Base-by-base conservation (phyloP, 2,797 vertebrate species). In the Platyrinchus mystaceus region DNA sequence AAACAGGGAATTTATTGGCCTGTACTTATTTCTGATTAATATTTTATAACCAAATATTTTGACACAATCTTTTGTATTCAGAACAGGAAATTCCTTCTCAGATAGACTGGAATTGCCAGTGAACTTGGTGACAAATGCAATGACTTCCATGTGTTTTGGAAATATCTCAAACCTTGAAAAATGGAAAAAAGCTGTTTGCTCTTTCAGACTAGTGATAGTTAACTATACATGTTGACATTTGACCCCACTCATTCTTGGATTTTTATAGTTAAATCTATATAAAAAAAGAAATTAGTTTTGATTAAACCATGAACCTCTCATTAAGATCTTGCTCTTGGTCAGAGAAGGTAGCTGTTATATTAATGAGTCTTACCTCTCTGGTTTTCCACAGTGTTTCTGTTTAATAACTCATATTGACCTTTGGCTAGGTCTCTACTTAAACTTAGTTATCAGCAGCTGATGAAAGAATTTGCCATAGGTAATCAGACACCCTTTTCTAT, bases 151-250 rank as follows among this genome's bases (percentile, higher is more conserved):
- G 4, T 34, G 17, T 37, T 71, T 62, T 50, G 9, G 41, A 84
- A 84, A 41, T 10, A 44, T 14, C 6, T 36, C 27, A 64, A 15
- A 41, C 6, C 43, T 62, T 84, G 24, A 28, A 84, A 85, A 53
- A 12, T 14, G 16, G 24, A 50, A n/a, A 70, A 37, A 9, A 56
- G 1, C 26, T 41, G 3, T 8, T 32, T 1, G 0, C 3, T 68
- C 16, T 75, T 56, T 37, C 14, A 68, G 39, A 50, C 14, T 69
- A 30, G 7, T 47, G 9, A 46, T 78, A 50, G n/a, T 8, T 46
- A 32, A 46, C 12, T 36, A 50, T 36, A 46, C 7, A 26, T 10
- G 3, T 46, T 55, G 22, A 27, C 26, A n/a, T 9, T 78, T 60
- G 36, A 44, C 46, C 9, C 10, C 23, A 44, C 5, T 63, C 5